phyloP scores from a whole-genome alignment of 2,113 vertebrate genomes.

The Vimba vimba region DNA sequence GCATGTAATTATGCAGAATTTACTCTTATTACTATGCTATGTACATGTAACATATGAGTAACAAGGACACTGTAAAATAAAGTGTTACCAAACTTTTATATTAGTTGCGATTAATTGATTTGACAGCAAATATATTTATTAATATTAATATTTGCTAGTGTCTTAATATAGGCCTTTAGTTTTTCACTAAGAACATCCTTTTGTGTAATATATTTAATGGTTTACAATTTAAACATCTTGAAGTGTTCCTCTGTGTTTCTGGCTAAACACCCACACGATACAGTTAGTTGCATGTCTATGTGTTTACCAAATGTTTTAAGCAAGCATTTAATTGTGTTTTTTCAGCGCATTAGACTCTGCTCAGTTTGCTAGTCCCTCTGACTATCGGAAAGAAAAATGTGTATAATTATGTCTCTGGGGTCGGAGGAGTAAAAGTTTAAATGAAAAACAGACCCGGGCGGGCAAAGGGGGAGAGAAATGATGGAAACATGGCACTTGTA shows the following conservation, averaged over 20 bases:
- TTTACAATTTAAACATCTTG: background rate
- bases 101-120: no score
- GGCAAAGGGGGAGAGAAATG: slow-evolving; percentile 31
- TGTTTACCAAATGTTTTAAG: slow-evolving; percentile 31
- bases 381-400: slow-evolving; percentile 59
- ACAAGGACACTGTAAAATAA: no score
- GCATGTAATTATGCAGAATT: no score
- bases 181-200: background rate
- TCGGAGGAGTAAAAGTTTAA: slow-evolving; percentile 56
- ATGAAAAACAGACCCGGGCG: slow-evolving; percentile 58
- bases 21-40: no score
- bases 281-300: slow-evolving; percentile 10
- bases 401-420: slow-evolving; percentile 62
- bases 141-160: no score
- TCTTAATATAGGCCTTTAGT: background rate
- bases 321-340: slow-evolving; percentile 38
- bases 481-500: slow-evolving; percentile 45
- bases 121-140: background rate
- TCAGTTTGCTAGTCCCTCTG: slow-evolving; percentile 47
- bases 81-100: no score
- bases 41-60: no score
- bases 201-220: background rate
- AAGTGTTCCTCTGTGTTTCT: background rate
- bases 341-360: slow-evolving; percentile 22
- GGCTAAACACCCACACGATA: background rate